Conservation (phyloP, 1,140 invertebrate genomes). For the Caenorhabditis brenneri region DNA sequence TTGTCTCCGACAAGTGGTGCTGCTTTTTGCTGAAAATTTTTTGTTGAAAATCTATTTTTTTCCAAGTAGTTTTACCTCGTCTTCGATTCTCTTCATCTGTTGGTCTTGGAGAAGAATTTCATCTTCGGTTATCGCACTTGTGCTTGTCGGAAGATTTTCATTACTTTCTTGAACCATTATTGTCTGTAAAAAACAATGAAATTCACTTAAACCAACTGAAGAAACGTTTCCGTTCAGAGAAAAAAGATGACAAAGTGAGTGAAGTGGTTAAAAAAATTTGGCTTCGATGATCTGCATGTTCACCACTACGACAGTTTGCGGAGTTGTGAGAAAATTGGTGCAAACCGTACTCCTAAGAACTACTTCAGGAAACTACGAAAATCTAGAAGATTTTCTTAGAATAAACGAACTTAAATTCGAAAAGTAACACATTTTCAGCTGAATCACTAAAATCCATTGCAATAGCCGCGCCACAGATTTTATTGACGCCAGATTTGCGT, state of each 20-base stretch:
- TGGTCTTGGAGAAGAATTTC: not conserved
- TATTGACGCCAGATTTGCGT: not conserved
- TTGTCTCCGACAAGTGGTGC: slow-evolving; percentile 44
- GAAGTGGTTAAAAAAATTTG: not conserved
- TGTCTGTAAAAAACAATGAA: not conserved
- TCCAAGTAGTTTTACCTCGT: not conserved
- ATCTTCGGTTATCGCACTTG: not conserved
- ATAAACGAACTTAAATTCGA: too few species aligned
- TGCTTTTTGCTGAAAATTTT: slow-evolving; percentile 30
- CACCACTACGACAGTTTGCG: not conserved
- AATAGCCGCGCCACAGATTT: not conserved
- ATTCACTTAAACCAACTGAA: too few species aligned
- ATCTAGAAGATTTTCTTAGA: too few species aligned
- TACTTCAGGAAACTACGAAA: not conserved
- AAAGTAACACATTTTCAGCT: too few species aligned
- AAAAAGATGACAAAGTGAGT: not conserved
- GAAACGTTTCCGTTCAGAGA: not conserved
- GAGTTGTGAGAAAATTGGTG: not conserved
- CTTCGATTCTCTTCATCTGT: slow-evolving; percentile 44
- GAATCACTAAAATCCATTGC: not conserved
- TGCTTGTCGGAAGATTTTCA: not conserved
- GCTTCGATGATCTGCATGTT: not conserved
- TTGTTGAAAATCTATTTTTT: not conserved
- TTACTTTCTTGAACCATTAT: not conserved
- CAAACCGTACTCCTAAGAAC: not conserved